Conservation (phyloP, 2,888 invertebrate species). For the Drosophila paranaensis region DNA sequence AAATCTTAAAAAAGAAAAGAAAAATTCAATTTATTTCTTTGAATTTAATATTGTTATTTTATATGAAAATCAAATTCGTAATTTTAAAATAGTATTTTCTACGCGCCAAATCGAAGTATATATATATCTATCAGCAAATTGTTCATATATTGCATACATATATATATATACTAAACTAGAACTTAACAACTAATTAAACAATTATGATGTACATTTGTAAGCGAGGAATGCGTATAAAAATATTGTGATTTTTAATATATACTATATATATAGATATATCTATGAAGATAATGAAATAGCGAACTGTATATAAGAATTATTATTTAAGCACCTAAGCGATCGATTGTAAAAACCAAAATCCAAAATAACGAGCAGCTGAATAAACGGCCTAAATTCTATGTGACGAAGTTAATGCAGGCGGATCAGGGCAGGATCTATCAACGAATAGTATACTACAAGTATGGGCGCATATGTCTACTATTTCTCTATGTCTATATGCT, state of each 20-base stretch:
- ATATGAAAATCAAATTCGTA: not conserved
- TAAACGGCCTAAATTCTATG: slow-evolving; percentile 31
- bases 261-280: slow-evolving; percentile 32
- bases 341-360: slow-evolving; percentile 34
- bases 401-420: not conserved
- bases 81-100: slow-evolving; percentile 19
- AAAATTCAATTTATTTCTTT: not conserved
- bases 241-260: slow-evolving; percentile 69
- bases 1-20: not conserved
- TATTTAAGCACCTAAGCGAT: slow-evolving; percentile 39
- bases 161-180: slow-evolving; percentile 22
- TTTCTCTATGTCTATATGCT: not conserved
- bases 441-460: too few species aligned
- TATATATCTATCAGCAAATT: slow-evolving; percentile 35
- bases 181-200: slow-evolving; percentile 28
- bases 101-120: slow-evolving; percentile 26
- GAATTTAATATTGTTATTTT: slow-evolving; percentile 13
- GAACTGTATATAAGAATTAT: slow-evolving; percentile 30
- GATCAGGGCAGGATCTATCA: not conserved
- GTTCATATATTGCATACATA: slow-evolving; percentile 28
- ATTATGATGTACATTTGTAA: slow-evolving; percentile 54
- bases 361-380: slow-evolving; percentile 34
- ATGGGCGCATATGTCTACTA: not conserved
- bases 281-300: slow-evolving; percentile 19
- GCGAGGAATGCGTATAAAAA: slow-evolving; percentile 40